Evolutionary conservation across 2,888 invertebrate genomes (phyloP).

Genomic region (Busseola fusca): DNA sequence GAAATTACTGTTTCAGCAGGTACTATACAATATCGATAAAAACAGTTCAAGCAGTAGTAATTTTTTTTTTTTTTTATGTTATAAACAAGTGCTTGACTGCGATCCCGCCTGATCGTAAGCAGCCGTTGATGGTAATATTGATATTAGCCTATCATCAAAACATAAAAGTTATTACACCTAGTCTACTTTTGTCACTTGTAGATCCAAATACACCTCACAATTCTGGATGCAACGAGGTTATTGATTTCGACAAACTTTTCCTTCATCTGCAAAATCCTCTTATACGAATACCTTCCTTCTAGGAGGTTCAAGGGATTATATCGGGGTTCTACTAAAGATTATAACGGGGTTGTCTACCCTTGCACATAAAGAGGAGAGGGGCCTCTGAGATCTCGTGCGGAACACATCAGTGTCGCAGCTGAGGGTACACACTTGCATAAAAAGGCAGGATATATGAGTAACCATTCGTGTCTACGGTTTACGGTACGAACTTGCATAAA

Average conservation of each 20-base stretch:
- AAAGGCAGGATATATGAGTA: background rate
- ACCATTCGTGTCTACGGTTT: background rate
- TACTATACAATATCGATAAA: too few relatives aligned
- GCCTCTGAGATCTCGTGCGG: constrained; percentile 4
- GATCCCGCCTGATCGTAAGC: too few relatives aligned
- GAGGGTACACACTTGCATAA: background rate
- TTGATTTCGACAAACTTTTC: background rate
- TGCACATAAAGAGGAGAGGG: constrained; percentile 13
- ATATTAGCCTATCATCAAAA: background rate
- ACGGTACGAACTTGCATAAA: background rate
- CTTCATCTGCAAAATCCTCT: constrained; percentile 6
- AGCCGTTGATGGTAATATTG: too few relatives aligned
- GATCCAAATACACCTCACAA: background rate
- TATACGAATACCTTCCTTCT: background rate
- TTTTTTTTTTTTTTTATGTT: too few relatives aligned
- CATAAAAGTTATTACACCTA: too few relatives aligned
- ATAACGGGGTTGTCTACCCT: constrained; percentile 22
- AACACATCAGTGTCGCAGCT: constrained; percentile 15
- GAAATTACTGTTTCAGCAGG: background rate
- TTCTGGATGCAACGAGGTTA: constrained; percentile 3
- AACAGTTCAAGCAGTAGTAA: too few relatives aligned
- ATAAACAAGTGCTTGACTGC: too few relatives aligned
- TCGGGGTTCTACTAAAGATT: constrained; percentile 15
- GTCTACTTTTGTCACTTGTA: too few relatives aligned
- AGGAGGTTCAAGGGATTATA: constrained; percentile 17